A percentile compares a stretch with the other conserved stretches of the same genome.
These are phyloP conservation scores for Rambutsinella grinnellia DNA, from an alignment of 2,888 invertebrate genomes.

Conservation along the genomic window DNA sequence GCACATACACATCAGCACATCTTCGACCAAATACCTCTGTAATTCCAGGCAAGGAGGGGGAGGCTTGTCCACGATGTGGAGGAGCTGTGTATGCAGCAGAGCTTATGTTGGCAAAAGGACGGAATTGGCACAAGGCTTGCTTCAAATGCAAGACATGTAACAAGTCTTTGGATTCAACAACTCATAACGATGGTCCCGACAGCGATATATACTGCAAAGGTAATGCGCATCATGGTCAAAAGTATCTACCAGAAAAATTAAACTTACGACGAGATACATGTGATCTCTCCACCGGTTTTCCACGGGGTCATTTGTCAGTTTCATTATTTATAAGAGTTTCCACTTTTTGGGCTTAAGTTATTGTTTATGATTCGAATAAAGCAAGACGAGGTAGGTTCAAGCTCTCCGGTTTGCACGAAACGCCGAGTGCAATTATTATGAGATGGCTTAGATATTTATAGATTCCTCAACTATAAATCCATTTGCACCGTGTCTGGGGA, in stretches of 20 bases:
- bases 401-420: background rate
- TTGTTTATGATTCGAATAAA: slow-evolving; percentile 8
- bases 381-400: background rate
- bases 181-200: slow-evolving; percentile 94
- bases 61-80: slow-evolving; percentile 89
- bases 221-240: slow-evolving; percentile 70
- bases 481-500: slow-evolving; percentile 19
- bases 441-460: slow-evolving; percentile 30
- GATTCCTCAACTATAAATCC: slow-evolving; percentile 31
- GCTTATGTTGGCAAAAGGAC: slow-evolving; percentile 91
- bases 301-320: slow-evolving; percentile 9
- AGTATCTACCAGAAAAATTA: no score
- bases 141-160: slow-evolving; percentile 91
- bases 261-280: no score
- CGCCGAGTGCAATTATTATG: background rate
- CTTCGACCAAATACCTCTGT: slow-evolving; percentile 51
- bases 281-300: background rate
- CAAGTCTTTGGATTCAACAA: slow-evolving; percentile 90
- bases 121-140: slow-evolving; percentile 91
- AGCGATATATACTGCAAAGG: slow-evolving; percentile 98
- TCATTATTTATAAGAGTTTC: slow-evolving; percentile 11
- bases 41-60: slow-evolving; percentile 45
- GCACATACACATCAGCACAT: slow-evolving; percentile 41
- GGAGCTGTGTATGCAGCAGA: slow-evolving; percentile 92
- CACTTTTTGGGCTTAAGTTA: background rate